These are phyloP conservation scores for Apostichopus japonicus DNA, from an alignment of 35 echinoderm and acorn worm genomes.

Conservation along the genomic window DNA sequence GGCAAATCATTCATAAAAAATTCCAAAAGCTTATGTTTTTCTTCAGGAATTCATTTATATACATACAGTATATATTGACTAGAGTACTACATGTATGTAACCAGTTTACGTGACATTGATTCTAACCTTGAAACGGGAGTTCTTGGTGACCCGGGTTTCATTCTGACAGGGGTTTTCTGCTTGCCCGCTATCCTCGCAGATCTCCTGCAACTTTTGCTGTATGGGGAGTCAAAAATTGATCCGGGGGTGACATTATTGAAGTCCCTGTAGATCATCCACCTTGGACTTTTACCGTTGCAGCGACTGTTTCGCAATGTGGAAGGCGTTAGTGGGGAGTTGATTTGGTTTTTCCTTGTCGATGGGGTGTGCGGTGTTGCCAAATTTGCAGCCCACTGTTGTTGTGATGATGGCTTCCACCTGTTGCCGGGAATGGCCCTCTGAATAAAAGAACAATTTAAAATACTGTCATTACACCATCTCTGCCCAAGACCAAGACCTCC, in stretches of 20 bases:
- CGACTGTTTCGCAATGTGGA: constrained; percentile 27
- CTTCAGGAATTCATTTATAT: too few species aligned
- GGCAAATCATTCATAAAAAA: too few species aligned
- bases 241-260: background rate
- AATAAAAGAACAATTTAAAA: too few species aligned
- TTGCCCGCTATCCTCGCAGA: constrained; percentile 13
- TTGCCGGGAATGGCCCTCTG: constrained; percentile 14
- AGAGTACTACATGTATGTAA: too few species aligned
- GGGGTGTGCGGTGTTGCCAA: constrained; percentile 25
- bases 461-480: too few species aligned
- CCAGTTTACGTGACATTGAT: too few species aligned
- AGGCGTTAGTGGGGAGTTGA: constrained; percentile 24
- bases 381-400: constrained; percentile 17
- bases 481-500: too few species aligned
- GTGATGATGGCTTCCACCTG: background rate
- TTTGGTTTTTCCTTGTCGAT: background rate
- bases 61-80: too few species aligned
- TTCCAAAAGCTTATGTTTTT: too few species aligned
- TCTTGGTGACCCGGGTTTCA: background rate
- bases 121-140: background rate
- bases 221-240: constrained; percentile 1
- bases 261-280: constrained; percentile 12
- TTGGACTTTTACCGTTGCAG: background rate
- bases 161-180: background rate
- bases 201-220: background rate